Percentiles rank a stretch among this genome's conserved stretches.
Conservation (phyloP, 1,140 invertebrate genomes). For the Tetragonula clypearis region DNA sequence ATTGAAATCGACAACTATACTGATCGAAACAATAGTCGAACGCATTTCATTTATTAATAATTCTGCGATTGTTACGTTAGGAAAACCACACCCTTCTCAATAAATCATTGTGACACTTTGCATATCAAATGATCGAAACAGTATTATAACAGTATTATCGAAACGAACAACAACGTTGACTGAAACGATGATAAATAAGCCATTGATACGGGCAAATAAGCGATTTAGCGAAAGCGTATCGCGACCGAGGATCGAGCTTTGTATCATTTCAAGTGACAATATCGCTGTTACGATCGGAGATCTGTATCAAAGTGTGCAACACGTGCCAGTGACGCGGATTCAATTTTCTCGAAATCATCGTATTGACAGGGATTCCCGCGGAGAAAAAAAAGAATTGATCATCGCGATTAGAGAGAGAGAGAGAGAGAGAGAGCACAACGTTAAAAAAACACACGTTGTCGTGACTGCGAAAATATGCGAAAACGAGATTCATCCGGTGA, state of each 20-base stretch:
- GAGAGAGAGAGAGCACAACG: too few species aligned
- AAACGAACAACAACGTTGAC: not conserved
- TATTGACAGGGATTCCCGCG: not conserved
- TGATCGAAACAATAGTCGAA: not conserved
- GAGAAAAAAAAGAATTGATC: not conserved
- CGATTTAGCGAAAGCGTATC: not conserved
- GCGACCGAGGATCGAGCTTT: not conserved
- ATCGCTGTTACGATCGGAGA: not conserved
- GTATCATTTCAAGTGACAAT: not conserved
- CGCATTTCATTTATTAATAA: not conserved
- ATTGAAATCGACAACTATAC: too few species aligned
- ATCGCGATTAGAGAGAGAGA: not conserved
- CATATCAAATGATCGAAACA: not conserved
- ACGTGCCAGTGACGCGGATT: not conserved
- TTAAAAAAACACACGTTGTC: not conserved
- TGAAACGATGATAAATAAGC: not conserved
- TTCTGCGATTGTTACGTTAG: not conserved
- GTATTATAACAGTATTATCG: too few species aligned
- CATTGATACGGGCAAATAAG: not conserved
- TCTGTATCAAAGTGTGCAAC: not conserved
- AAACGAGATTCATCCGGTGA: not conserved
- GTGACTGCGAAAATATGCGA: not conserved
- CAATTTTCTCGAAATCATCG: not conserved
- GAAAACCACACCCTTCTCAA: rapidly evolving
- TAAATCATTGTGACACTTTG: not conserved